These are phyloP conservation scores for Prolemur simus DNA, from an alignment of 2,113 vertebrate species.

Conservation along the genomic window DNA sequence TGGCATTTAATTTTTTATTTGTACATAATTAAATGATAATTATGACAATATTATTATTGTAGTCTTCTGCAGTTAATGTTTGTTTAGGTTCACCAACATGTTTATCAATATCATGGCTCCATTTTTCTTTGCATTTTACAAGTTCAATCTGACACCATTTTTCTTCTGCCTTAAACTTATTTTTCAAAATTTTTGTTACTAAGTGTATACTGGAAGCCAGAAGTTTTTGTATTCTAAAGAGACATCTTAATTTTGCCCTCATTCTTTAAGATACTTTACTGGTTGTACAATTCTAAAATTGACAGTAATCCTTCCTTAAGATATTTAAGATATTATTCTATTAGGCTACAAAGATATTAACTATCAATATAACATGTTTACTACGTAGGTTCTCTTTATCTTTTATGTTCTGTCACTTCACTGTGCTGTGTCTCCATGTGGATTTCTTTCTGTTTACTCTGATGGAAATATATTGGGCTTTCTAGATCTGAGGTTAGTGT, in stretches of 20 bases:
- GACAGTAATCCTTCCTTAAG: not conserved
- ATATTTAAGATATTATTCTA: not conserved
- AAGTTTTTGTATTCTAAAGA: not conserved
- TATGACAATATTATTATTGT: not conserved
- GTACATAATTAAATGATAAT: not conserved
- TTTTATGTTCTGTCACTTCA: not conserved
- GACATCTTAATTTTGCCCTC: not conserved
- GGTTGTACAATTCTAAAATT: not conserved
- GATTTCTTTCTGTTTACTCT: slow-evolving; percentile 27
- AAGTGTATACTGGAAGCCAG: not conserved
- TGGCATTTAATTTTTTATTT: not conserved
- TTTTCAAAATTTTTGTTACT: not conserved
- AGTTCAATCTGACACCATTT: not conserved
- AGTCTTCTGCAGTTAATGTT: not conserved
- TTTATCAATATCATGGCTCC: not conserved
- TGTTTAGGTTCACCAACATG: not conserved
- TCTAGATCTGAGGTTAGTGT: not conserved
- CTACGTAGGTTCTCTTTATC: not conserved
- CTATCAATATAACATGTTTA: not conserved
- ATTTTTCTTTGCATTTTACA: not conserved
- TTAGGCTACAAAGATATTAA: not conserved
- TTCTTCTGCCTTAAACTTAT: not conserved
- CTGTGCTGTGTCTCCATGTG: not conserved
- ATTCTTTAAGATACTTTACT: not conserved
- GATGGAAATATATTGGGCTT: not conserved